Base-by-base conservation (phyloP, 2,113 vertebrate genomes). In the Poeciliopsis occidentalis region DNA sequence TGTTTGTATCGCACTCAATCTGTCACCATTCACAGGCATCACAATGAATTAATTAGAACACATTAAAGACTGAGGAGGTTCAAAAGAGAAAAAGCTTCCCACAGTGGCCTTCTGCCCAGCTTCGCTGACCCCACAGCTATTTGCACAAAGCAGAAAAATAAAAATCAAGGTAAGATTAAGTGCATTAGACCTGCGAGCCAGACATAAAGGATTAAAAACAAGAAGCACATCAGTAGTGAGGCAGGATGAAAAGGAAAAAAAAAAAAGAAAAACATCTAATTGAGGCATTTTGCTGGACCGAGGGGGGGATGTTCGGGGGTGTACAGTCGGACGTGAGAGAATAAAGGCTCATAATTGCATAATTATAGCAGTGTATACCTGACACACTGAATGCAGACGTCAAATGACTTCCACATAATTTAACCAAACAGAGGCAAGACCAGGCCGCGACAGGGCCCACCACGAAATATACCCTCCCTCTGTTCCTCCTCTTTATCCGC, bases 281-380 rank as follows among this genome's bases (percentile, higher is more conserved):
- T 84, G 87, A 89, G 71, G 89, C 79, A 87, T 89, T 87, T 87
- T 39, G 60, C 73, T 29, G 2, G 75, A 71, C 81, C 39, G 65
- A 70, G 63, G 68, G 72, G 19, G 75, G 76, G 67, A 39, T 75
- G 76, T 60, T 6, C 3, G 64, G 78, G 77, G 88, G 78, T 79
- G 80, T 89, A 87, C 85, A 92, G 88, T 87, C 31, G 85, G 81
- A 91, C 64, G 80, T 34, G 32, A 74, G 79, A 85, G 91, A 87
- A 94, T 93, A 94, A 95, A 94, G 92, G 82, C 85, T 90, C 88
- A 92, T 94, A 95, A 94, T 95, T 93, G 91, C 93, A 92, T 94
- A 94, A 94, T 94, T 94, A 94, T 82, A 93, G 86, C 92, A 94
- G 92, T 86, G 91, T 90, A 94, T 95, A 94, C 91, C 91, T 90